Conservation (phyloP, 2,797 vertebrate species). For the Leucoraja ocellata region DNA sequence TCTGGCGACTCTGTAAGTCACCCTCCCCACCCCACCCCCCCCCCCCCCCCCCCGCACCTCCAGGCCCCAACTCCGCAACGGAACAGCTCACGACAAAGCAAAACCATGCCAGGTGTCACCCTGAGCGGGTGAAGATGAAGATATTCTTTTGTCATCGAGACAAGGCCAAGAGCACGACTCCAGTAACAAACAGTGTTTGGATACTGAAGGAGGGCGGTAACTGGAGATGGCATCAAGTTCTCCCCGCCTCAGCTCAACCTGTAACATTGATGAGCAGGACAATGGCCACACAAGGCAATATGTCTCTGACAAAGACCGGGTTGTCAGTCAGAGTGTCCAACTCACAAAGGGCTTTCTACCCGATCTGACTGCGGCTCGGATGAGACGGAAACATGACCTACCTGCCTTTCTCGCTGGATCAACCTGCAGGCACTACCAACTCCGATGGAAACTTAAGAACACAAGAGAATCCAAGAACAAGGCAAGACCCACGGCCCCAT, state of each 20-base stretch:
- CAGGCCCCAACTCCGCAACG: slow-evolving; percentile 3
- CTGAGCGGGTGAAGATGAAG: slow-evolving; percentile 10
- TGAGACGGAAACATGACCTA: slow-evolving; percentile 27
- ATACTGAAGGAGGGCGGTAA: slow-evolving; percentile 23
- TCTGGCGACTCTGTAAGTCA: neutral
- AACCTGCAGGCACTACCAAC: slow-evolving; percentile 29
- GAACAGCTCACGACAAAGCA: slow-evolving; percentile 6
- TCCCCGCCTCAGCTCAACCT: slow-evolving; percentile 22
- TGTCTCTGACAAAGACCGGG: neutral
- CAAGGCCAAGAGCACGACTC: slow-evolving; percentile 27
- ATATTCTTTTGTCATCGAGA: slow-evolving; percentile 21
- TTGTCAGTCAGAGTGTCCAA: slow-evolving; percentile 25
- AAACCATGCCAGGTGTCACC: slow-evolving; percentile 17
- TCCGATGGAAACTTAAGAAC: slow-evolving; percentile 28
- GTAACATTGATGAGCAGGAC: slow-evolving; percentile 27
- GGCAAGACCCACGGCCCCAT: slow-evolving; percentile 2
- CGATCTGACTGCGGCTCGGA: neutral
- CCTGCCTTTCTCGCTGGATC: slow-evolving; percentile 11
- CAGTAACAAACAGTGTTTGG: slow-evolving; percentile 32
- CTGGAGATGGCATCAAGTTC: slow-evolving; percentile 19
- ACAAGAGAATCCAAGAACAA: slow-evolving; percentile 30
- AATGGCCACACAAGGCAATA: slow-evolving; percentile 27
- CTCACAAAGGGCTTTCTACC: slow-evolving; percentile 9
- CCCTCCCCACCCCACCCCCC: too few species aligned
- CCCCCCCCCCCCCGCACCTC: neutral